Evolutionary conservation across 2,888 invertebrate species (phyloP).

Genomic region (Empis stercorea): DNA sequence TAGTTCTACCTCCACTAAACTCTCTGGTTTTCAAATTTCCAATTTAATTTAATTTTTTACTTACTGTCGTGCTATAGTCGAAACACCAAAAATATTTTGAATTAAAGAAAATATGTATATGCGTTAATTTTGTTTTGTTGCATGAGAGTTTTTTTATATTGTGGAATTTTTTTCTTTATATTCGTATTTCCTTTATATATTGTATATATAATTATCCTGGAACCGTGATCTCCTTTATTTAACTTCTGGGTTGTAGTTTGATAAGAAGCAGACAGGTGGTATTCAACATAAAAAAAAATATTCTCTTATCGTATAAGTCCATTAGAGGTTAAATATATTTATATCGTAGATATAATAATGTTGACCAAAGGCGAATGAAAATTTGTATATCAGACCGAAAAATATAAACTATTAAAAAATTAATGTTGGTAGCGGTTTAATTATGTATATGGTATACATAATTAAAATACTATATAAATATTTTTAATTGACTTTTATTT

Average conservation of each 20-base stretch:
- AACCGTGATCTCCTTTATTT: constrained; percentile 8
- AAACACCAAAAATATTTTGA: too few species aligned
- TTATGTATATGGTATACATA: too few species aligned
- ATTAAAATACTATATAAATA: too few species aligned
- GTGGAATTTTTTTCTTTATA: not conserved
- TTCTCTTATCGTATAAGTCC: constrained; percentile 19
- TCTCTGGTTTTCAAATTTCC: not conserved
- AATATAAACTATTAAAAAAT: too few species aligned
- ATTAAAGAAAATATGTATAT: too few species aligned
- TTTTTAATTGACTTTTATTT: too few species aligned
- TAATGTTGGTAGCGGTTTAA: too few species aligned
- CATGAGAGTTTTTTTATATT: constrained; percentile 1
- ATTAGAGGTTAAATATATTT: constrained; percentile 18
- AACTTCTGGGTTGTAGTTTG: constrained; percentile 8
- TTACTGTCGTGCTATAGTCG: too few species aligned
- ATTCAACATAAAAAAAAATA: constrained; percentile 3
- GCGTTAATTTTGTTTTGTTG: too few species aligned
- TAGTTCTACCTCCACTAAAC: constrained; percentile 8
- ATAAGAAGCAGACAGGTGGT: constrained; percentile 9
- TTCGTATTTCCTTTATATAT: constrained; percentile 2
- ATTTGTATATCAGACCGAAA: too few species aligned
- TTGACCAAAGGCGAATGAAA: too few species aligned
- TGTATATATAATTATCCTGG: not conserved
- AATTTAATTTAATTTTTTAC: too few species aligned
- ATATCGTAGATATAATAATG: not conserved